Conservation (phyloP, 2,797 vertebrate species). For the Mus caroli region DNA sequence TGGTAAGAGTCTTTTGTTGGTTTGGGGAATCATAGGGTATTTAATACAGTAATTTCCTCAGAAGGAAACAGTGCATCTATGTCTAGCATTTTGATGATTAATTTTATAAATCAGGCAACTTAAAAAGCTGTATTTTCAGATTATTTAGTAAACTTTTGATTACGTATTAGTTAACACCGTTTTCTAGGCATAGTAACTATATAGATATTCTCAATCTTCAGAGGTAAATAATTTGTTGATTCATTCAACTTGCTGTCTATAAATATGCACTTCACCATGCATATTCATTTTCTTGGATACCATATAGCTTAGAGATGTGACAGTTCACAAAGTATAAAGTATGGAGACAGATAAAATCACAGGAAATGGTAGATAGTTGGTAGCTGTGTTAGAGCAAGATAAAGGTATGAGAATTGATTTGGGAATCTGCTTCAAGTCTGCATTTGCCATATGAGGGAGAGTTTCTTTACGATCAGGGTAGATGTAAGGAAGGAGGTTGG, state of each 20-base stretch:
- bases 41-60: neutral
- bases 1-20: conserved; percentile 54
- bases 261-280: neutral
- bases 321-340: neutral
- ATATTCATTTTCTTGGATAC: neutral
- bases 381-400: neutral
- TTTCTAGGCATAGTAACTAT: neutral
- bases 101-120: conserved; percentile 41
- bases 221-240: conserved; percentile 39
- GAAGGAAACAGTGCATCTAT: neutral
- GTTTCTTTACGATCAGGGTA: neutral
- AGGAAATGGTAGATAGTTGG: neutral
- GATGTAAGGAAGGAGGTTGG: neutral
- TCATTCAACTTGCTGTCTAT: neutral
- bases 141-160: conserved; percentile 17
- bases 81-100: neutral
- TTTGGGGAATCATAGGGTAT: conserved; percentile 37
- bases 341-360: neutral
- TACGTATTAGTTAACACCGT: conserved; percentile 25
- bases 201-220: conserved; percentile 49
- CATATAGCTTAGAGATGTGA: neutral
- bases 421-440: neutral
- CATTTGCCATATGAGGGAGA: conserved; percentile 18
- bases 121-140: conserved; percentile 54
- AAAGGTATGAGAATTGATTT: neutral